These are phyloP conservation scores for Bombus cullumanus DNA, from an alignment of 1,140 invertebrate genomes.

Conservation along the genomic window DNA sequence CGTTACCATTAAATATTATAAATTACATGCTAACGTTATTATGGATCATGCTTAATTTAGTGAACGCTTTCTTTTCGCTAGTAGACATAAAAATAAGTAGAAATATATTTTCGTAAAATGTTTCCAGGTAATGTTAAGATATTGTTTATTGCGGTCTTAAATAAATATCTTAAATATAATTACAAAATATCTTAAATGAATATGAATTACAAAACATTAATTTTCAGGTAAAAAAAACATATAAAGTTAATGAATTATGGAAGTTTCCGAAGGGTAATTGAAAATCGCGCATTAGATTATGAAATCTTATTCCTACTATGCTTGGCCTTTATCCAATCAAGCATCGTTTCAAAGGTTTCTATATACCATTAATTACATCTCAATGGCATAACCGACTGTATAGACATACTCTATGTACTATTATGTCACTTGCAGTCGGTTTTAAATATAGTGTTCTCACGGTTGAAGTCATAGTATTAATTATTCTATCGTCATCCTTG, in stretches of 20 bases:
- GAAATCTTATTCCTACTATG: constrained; percentile 28
- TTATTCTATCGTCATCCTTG: not conserved
- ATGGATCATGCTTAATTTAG: not conserved
- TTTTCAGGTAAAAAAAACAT: not conserved
- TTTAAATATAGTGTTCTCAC: too few relatives aligned
- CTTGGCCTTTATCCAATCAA: constrained; percentile 20
- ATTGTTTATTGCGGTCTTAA: not conserved
- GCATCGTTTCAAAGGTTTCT: constrained; percentile 1
- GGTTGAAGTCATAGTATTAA: not conserved
- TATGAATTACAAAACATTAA: not conserved
- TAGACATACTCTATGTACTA: not conserved
- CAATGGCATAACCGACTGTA: constrained; percentile 1
- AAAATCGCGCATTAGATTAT: constrained; percentile 14
- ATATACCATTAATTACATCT: constrained; percentile 36
- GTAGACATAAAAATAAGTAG: too few relatives aligned
- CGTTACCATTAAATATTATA: not conserved
- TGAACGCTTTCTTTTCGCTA: too few relatives aligned
- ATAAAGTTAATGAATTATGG: not conserved
- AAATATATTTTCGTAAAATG: not conserved
- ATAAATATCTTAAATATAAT: not conserved
- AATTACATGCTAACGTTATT: not conserved
- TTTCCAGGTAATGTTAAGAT: not conserved
- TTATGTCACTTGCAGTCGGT: not conserved
- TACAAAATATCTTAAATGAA: not conserved
- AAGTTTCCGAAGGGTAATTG: not conserved